Evolutionary conservation across 2,888 invertebrate genomes (phyloP).

Genomic region (Eulithis testata): DNA sequence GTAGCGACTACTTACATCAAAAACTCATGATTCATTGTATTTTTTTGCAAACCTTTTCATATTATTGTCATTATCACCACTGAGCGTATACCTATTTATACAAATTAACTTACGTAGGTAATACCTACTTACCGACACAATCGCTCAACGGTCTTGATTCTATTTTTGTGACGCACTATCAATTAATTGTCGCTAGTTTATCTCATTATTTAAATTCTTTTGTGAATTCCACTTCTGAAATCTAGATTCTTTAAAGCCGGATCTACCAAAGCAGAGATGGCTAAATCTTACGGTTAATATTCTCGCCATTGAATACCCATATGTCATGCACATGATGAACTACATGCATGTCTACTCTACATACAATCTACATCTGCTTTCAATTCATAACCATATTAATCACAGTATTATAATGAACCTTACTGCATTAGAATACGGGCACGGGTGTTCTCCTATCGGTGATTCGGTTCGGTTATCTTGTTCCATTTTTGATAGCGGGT

Average conservation of each 20-base stretch:
- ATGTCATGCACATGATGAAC: conserved; percentile 56
- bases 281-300: background rate
- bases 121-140: no score
- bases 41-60: no score
- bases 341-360: conserved; percentile 27
- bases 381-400: conserved; percentile 36
- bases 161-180: background rate
- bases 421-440: conserved; percentile 38
- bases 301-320: conserved; percentile 43
- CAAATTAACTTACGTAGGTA: no score
- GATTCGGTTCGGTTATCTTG: conserved; percentile 47
- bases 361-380: conserved; percentile 44
- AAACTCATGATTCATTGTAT: no score
- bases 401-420: conserved; percentile 32
- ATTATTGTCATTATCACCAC: no score
- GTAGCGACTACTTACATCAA: no score
- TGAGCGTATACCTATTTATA: no score
- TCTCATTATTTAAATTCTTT: background rate
- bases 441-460: conserved; percentile 24
- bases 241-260: background rate
- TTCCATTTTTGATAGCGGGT: conserved; percentile 52
- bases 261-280: no score
- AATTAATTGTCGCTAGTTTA: background rate
- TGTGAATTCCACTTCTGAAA: background rate
- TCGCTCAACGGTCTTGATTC: background rate